phyloP scores from a whole-genome alignment of 2,113 vertebrate genomes.

The Lipotes vexillifer region DNA sequence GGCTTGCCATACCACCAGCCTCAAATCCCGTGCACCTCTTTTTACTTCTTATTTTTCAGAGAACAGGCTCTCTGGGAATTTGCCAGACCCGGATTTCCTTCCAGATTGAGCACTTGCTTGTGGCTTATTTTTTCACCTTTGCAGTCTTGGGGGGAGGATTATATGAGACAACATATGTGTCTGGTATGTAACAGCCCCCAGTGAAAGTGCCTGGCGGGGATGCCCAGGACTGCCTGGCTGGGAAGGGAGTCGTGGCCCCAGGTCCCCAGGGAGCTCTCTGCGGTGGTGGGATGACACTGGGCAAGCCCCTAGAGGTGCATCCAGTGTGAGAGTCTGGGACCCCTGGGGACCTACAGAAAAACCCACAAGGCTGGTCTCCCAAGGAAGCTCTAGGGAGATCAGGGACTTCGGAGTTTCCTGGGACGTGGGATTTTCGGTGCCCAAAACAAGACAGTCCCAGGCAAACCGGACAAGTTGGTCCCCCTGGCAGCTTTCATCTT shows the following conservation, averaged over 20 bases:
- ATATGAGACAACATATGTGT: rapidly evolving
- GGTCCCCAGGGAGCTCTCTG: background rate
- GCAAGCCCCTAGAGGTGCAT: background rate
- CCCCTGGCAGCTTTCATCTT: too few relatives aligned
- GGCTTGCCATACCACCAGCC: background rate
- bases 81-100: background rate
- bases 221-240: background rate
- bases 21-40: background rate
- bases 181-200: background rate
- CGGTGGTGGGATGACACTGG: rapidly evolving
- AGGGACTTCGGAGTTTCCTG: background rate
- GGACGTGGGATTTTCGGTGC: background rate
- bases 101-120: background rate
- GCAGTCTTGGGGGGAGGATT: rapidly evolving
- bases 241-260: background rate
- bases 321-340: background rate
- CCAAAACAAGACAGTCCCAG: background rate
- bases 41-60: background rate
- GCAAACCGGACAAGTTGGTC: background rate
- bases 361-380: background rate
- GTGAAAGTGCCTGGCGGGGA: background rate
- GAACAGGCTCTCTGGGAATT: background rate
- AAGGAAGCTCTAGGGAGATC: background rate
- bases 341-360: background rate
- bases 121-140: background rate